phyloP scores from a whole-genome alignment of 2,113 vertebrate species.

The Neolamprologus variostigma region DNA sequence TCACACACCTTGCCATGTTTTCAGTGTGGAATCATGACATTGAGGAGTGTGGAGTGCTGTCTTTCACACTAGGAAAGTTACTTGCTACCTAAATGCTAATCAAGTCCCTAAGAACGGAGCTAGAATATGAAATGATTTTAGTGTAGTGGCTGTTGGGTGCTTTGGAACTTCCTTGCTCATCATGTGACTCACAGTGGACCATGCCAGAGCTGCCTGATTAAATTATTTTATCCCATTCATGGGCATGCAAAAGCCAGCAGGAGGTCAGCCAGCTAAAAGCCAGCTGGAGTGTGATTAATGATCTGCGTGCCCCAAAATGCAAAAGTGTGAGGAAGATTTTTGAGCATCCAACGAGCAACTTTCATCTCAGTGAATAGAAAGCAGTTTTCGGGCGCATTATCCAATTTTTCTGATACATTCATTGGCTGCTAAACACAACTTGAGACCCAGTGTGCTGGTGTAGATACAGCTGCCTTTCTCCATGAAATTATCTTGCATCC shows the following conservation, averaged over 20 bases:
- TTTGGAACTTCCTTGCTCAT: neutral
- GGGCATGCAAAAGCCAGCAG: neutral
- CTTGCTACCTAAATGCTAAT: neutral
- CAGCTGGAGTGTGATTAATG: neutral
- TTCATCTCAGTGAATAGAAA: neutral
- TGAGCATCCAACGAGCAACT: neutral
- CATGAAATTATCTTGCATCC: neutral
- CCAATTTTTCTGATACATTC: neutral
- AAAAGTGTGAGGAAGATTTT: neutral
- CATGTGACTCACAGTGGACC: neutral
- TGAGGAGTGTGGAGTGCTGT: neutral
- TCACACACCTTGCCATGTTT: neutral
- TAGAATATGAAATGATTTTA: neutral
- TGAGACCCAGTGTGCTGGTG: neutral
- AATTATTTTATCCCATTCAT: neutral
- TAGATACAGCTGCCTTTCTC: neutral
- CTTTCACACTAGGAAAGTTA: neutral
- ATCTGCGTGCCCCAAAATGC: neutral
- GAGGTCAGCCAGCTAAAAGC: neutral
- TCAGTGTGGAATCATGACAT: neutral
- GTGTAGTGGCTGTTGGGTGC: neutral
- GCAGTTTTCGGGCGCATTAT: neutral
- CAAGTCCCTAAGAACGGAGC: neutral
- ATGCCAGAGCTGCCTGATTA: neutral
- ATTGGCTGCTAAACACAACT: neutral